phyloP scores from a whole-genome alignment of 1,140 invertebrate species.

The Panonychus citri region DNA sequence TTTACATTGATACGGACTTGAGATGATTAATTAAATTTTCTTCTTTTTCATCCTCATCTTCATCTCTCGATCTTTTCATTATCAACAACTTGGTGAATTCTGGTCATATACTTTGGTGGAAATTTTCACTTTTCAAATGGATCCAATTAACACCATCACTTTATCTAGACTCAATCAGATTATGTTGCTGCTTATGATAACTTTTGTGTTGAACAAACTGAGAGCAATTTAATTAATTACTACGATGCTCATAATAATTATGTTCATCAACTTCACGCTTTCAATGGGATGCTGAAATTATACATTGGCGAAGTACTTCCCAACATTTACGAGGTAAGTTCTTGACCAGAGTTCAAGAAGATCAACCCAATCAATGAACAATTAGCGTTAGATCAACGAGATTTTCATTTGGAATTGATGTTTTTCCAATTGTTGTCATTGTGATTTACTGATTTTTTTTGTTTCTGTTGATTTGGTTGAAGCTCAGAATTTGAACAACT shows the following conservation, averaged over 20 bases:
- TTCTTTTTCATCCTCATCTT: too few species aligned
- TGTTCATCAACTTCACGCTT: constrained; percentile 68
- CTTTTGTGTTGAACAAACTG: constrained; percentile 26
- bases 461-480: too few species aligned
- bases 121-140: background rate
- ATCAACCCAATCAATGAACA: too few species aligned
- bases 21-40: background rate
- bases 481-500: too few species aligned
- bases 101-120: background rate
- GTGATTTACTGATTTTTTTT: too few species aligned
- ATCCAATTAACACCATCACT: constrained; percentile 6
- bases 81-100: too few species aligned
- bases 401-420: too few species aligned
- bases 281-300: constrained; percentile 56
- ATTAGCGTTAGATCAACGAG: too few species aligned
- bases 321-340: constrained; percentile 43
- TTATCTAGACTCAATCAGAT: constrained; percentile 52
- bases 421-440: too few species aligned
- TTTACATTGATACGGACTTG: too few species aligned
- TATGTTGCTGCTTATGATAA: constrained; percentile 54
- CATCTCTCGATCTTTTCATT: too few species aligned
- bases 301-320: constrained; percentile 49
- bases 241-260: constrained; percentile 80
- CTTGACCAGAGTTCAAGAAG: background rate
- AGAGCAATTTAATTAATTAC: constrained; percentile 45